Evolutionary conservation across 2,888 invertebrate species (phyloP), one percentile per base, ranked within the genome.

Genomic region (Nomada hirtipes): DNA sequence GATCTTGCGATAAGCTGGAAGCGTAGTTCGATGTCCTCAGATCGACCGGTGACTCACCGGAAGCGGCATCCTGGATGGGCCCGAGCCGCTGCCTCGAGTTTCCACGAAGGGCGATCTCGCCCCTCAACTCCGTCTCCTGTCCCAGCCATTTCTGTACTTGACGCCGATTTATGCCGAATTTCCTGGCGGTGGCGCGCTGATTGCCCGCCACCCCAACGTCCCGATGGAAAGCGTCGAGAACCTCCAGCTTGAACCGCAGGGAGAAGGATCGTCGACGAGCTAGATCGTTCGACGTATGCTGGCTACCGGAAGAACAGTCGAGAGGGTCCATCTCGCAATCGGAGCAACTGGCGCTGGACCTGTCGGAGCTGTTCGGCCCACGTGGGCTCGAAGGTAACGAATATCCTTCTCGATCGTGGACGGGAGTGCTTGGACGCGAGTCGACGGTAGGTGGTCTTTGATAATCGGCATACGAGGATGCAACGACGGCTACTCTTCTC

Each of bases 101-200:
- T 4, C 92, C 93, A 13, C 93, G 87, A 3, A 92, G 87, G 0
- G 90, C 89, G 20, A 92, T 92, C 79, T 94, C 94, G 20, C 92
- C 93, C 11, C 94, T 90, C 2, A 94, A 90, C 11, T 94, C 92
- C 13, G 88, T 85, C 82, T 94, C 94, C 82, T 94, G 94, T 15
- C 94, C 93, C 2, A 95, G 88, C 95, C 95, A 95, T 86, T 95
- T 95, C 82, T 95, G 95, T 47, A 95, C 94, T 89, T 95, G 95
- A 18, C 95, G 92, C 10, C 95, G 92, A 87, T 95, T 94, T 72
- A 95, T 94, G 74, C 94, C 94, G 84, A 94, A 95, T 87, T 94
- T 94, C 64, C 94, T 92, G 4, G 95, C 95, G 2, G 94, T 95
- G 52, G 95, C 95, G 61, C 95, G 90, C 79, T 95, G 95, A 86